phyloP scores from a whole-genome alignment of 1,140 invertebrate genomes.

The Stenopsyche tienmushanensis region DNA sequence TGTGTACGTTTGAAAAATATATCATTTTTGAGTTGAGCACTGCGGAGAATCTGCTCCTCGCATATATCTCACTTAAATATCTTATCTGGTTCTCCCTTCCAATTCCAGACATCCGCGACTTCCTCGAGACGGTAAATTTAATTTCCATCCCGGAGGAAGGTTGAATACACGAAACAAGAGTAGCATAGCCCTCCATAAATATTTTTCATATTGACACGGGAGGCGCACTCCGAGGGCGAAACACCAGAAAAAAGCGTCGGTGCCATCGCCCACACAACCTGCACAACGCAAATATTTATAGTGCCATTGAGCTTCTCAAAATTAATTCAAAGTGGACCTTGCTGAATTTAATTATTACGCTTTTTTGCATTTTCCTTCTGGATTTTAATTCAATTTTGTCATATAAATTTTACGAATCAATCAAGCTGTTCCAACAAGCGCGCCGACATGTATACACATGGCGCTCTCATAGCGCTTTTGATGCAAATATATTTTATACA shows the following conservation, averaged over 20 bases:
- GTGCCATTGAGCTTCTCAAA: slow-evolving; percentile 3
- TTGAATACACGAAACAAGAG: slow-evolving; percentile 15
- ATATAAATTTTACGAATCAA: background rate
- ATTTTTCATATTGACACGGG: slow-evolving; percentile 39
- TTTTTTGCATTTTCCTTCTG: background rate
- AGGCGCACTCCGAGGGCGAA: background rate
- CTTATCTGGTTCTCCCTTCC: background rate
- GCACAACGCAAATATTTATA: slow-evolving; percentile 21
- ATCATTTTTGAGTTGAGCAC: no score
- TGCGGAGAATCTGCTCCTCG: no score
- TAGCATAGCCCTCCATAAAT: slow-evolving; percentile 27
- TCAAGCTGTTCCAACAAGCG: slow-evolving; percentile 3
- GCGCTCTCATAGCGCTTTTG: no score
- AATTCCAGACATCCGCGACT: slow-evolving; percentile 13
- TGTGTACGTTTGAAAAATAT: background rate
- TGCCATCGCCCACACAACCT: background rate
- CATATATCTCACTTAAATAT: slow-evolving; percentile 1
- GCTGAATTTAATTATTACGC: background rate
- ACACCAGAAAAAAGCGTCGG: slow-evolving; percentile 6
- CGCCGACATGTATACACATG: no score
- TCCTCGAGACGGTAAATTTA: slow-evolving; percentile 30
- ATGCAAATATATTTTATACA: no score
- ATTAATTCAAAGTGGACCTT: no score
- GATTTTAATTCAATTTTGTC: background rate
- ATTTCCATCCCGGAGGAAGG: slow-evolving; percentile 18